A percentile compares a stretch with the other conserved stretches of the same genome.
These are phyloP conservation scores for Pteria penguin DNA, from an alignment of 2,888 invertebrate species.

Conservation along the genomic window DNA sequence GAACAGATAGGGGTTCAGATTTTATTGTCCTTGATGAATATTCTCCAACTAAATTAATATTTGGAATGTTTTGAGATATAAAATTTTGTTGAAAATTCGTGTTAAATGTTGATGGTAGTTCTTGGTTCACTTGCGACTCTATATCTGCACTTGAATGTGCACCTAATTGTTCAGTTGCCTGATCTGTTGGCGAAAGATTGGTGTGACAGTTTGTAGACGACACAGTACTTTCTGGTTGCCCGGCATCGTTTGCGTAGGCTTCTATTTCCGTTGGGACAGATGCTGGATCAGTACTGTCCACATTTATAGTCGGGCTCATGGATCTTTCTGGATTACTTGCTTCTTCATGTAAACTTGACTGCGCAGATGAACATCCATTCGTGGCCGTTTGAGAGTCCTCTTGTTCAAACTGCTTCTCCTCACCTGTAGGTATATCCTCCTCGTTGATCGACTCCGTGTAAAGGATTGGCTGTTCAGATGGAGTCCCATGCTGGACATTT, in stretches of 20 bases:
- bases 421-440: neutral
- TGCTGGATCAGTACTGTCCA: neutral
- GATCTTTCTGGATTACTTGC: neutral
- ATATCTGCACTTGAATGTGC: no score
- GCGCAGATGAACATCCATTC: neutral
- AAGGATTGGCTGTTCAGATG: neutral
- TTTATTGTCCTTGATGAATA: slow-evolving; percentile 7
- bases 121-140: neutral
- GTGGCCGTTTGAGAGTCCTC: neutral
- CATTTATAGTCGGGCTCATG: neutral
- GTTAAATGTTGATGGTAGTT: neutral
- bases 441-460: neutral
- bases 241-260: neutral
- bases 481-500: neutral
- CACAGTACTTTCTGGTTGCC: neutral
- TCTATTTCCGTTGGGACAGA: neutral
- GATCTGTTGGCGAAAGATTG: neutral
- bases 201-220: neutral
- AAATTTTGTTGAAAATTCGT: neutral
- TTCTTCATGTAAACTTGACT: neutral
- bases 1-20: slow-evolving; percentile 11
- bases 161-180: neutral
- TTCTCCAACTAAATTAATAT: neutral
- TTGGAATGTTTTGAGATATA: neutral
- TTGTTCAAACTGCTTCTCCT: neutral